Evolutionary conservation across 2,113 vertebrate species (phyloP).

Genomic region (Pao palembangensis): DNA sequence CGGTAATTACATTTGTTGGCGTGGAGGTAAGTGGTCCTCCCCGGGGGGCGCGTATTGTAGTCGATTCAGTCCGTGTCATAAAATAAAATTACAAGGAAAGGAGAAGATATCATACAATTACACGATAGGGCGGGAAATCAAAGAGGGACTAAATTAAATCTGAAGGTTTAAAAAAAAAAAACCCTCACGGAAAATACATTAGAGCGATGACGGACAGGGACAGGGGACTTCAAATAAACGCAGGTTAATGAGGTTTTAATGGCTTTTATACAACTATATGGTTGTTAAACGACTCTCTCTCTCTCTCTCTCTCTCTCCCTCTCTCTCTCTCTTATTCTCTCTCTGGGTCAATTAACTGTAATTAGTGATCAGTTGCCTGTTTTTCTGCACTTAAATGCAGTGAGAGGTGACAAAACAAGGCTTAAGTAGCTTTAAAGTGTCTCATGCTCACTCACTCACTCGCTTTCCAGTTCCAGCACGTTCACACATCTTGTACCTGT

Average conservation of each 20-base stretch:
- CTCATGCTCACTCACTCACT: conserved; percentile 34
- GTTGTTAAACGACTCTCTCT: conserved; percentile 42
- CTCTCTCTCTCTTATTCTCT: not conserved
- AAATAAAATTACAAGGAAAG: conserved; percentile 74
- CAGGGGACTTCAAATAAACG: conserved; percentile 61
- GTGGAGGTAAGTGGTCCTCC: conserved; percentile 66
- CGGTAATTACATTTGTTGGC: conserved; percentile 69
- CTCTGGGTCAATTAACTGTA: conserved; percentile 43
- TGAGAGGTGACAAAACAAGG: conserved; percentile 39
- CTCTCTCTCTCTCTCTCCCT: conserved; percentile 23
- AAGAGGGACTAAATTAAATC: conserved; percentile 65
- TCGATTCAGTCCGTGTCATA: conserved; percentile 60
- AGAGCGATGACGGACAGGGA: conserved; percentile 52
- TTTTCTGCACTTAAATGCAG: conserved; percentile 25
- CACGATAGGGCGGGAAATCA: conserved; percentile 62
- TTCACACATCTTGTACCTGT: conserved; percentile 63
- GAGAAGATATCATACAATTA: conserved; percentile 62
- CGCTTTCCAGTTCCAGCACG: conserved; percentile 55
- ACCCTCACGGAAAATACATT: conserved; percentile 69
- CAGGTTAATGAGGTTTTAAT: conserved; percentile 68
- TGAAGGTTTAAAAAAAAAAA: conserved; percentile 22
- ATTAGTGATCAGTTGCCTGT: conserved; percentile 53
- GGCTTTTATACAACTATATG: conserved; percentile 45
- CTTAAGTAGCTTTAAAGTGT: conserved; percentile 55
- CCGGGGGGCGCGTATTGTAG: conserved; percentile 67